Base-by-base conservation (phyloP, 2,113 vertebrate species). In the Gorsachius goisagi region DNA sequence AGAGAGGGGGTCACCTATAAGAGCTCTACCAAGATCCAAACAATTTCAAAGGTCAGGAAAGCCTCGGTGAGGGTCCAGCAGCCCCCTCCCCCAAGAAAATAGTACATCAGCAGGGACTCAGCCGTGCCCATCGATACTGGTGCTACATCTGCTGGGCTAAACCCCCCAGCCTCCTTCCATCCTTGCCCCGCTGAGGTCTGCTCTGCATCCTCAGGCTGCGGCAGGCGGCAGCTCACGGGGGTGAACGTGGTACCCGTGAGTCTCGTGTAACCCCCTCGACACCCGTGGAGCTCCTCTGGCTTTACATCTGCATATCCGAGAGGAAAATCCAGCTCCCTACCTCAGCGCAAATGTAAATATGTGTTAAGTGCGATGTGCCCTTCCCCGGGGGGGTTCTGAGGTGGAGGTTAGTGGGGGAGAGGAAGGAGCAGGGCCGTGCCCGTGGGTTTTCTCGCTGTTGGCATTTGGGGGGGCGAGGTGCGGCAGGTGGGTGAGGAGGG, bases 191-290 rank as follows among this genome's bases (percentile, higher is more conserved):
- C 5, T 1, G 52, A 78, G 47, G 19, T 49, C 39, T 66, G 49
- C 44, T 68, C 49, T 73, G 53, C 68, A 35, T 49, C 64, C 74
- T 88, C 58, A 35, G 27, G n/a, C 78, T 85, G 56, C 16, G n/a
- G 37, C 79, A 2, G 3, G 33, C 26, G 15, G 47, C 50, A 55
- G 8, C 27, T 71, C n/a, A 35, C 50, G 30, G 58, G 37, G 13
- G 17, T 0, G 0, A 52, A 12, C 14, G 17, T 60, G 35, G 47
- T 69, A 18, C 11, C 32, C 5, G 0, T 12, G 30, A 63, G 20
- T 68, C 44, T 75, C 2, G 0, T n/a, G 50, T 53, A 59, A 50
- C 30, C 15, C 16, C 15, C 22, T 19, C 35, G 78, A 67, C 41
- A 69, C 45, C 50, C 3, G 1, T 9, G 7, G 83, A 72, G 52